Evolutionary conservation across 2,113 vertebrate genomes (phyloP), one percentile per base, ranked within the genome.

Genomic region (Zosterops hypoxanthus): DNA sequence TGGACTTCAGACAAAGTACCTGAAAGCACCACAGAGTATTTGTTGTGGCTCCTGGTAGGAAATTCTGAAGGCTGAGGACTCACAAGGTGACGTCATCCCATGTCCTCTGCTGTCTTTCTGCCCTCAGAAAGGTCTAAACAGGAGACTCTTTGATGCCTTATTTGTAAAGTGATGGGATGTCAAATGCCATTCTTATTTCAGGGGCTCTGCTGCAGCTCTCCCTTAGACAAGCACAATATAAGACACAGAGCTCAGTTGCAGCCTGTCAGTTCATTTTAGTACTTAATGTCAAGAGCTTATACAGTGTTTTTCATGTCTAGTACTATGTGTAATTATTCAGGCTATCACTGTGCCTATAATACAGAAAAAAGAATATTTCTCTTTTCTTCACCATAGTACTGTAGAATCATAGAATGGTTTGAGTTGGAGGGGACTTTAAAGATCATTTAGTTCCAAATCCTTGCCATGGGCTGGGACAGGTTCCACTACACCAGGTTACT

Each of bases 381-480:
- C 18, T 55, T 1, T 64, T 11, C 7, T 60, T 84, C 28, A 39
- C 18, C 7, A 33, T 3, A 63, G 12, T 42, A 22, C 18, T 70
- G 9, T 28, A 56, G 34, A 83, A 49, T 63, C 31, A 69, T 9
- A 61, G 29, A 42, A 55, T 42, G 4, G 9, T 49, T 69, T 76
- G 34, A 7, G 5, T 28, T 63, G 34, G 14, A 90, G 6, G 7
- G 5, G 5, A 49, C 18, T 1, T 49, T 24, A 34, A 47, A 34
- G 11, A 49, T 11, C 9, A 41, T 25, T 24, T 41, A 4, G 5
- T 56, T 77, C 17, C 14, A 47, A 47, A 5, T 16, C 14, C 26
- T 44, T 34, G 29, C 21, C 14, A 13, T 13, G 29, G n/a, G 7
- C 8, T 23, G 21, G 5, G 25, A 13, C 63, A 55, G 0, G 0